Base-by-base conservation (phyloP, 2,797 vertebrate genomes). In the Ctenopoma multispine region DNA sequence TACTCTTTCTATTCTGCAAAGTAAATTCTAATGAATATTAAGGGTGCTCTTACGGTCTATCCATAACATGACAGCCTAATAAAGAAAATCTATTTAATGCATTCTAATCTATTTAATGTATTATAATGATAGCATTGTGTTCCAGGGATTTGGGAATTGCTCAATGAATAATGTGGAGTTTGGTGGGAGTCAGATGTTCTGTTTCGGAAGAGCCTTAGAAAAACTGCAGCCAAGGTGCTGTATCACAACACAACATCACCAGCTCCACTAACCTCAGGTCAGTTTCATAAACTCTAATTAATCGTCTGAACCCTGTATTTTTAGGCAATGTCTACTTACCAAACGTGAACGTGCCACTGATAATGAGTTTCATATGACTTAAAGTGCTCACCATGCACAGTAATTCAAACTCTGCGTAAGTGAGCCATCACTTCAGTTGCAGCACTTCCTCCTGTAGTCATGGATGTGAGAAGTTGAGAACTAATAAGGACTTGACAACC, bases 1-100 rank as follows among this genome's bases (percentile, higher is more conserved):
- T 53, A 58, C 65, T 67, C 27, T 29, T 29, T 29, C 27, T 4
- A 29, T 29, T 29, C 27, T 29, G 4, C 27, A 29, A 59, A 67
- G 66, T 74, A 58, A 50, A 36, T 20, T 61, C 18, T 47, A 54
- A 71, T 71, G 72, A 63, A 63, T 76, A 82, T 51, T 40, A 57
- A 79, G 21, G 46, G 10, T 7, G 38, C 69, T n/a, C n/a, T n/a
- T n/a, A 62, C 13, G 15, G 27, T 15, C 59, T 24, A 36, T 68
- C 50, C 34, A 61, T 23, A 59, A 46, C 23, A 60, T 27, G 50
- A 7, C 27, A 43, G 57, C 7, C 51, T 75, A 75, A 75, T 57
- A 63, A 55, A 31, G 41, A 71, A 11, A 43, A 51, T 20, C 24
- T 38, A 24, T 65, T 62, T 63, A 36, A 43, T 75, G 38, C 40